These are phyloP conservation scores for Pyrgus malvae DNA, from an alignment of 2,888 invertebrate genomes.

Conservation along the genomic window DNA sequence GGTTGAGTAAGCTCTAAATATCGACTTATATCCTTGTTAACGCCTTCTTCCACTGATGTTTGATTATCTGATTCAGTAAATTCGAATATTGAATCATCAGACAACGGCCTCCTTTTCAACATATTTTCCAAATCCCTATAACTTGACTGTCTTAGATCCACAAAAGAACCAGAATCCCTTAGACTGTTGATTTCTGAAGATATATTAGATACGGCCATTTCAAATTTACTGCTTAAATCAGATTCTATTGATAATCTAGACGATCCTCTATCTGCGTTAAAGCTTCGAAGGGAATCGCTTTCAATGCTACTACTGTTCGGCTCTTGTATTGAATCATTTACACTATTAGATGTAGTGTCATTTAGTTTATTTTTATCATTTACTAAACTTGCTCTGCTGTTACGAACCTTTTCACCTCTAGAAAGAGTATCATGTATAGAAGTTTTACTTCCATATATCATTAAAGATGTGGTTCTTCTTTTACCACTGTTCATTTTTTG, in stretches of 20 bases:
- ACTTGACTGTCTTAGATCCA: constrained; percentile 77
- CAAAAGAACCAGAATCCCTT: constrained; percentile 70
- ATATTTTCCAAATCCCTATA: constrained; percentile 82
- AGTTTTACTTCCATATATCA: constrained; percentile 77
- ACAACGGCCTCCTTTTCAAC: constrained; percentile 87
- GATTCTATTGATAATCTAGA: constrained; percentile 74
- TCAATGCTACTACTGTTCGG: constrained; percentile 67
- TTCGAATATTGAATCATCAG: constrained; percentile 88
- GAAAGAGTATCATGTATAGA: constrained; percentile 78
- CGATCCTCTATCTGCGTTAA: constrained; percentile 70
- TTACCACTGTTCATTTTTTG: constrained; percentile 71
- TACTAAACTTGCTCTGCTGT: constrained; percentile 70
- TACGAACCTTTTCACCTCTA: constrained; percentile 73
- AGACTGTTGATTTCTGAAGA: constrained; percentile 70
- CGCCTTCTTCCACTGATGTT: constrained; percentile 67
- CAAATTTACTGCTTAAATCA: constrained; percentile 76
- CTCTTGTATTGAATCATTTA: constrained; percentile 59
- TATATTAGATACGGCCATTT: constrained; percentile 64
- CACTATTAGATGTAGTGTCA: constrained; percentile 48
- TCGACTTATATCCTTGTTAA: constrained; percentile 84
- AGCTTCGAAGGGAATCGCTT: constrained; percentile 70
- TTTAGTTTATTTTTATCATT: constrained; percentile 58
- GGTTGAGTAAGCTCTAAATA: constrained; percentile 85
- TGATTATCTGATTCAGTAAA: constrained; percentile 83
- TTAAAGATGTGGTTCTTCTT: constrained; percentile 73